Percentiles rank a stretch among this genome's conserved stretches.
Conservation (phyloP, 30 jellyfish, hydroid and myxozoan species). For the Aurelia aurita region DNA sequence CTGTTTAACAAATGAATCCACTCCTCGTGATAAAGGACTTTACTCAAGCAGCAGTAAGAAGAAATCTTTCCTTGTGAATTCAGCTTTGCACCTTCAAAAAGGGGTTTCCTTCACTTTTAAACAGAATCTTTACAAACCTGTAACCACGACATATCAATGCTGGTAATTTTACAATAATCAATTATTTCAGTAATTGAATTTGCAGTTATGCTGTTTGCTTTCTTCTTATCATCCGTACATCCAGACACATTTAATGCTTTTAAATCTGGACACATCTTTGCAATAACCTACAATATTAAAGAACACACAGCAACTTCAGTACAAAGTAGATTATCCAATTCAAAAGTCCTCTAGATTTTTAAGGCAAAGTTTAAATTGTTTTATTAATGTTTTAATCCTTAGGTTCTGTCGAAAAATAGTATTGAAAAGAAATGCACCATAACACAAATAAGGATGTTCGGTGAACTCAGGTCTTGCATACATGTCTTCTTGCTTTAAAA, state of each 20-base stretch:
- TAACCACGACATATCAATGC: slow-evolving; percentile 61
- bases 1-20: too few relatives aligned
- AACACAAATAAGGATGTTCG: too few relatives aligned
- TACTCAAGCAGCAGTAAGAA: too few relatives aligned
- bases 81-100: background rate
- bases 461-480: too few relatives aligned
- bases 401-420: too few relatives aligned
- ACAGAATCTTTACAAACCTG: slow-evolving; percentile 20
- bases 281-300: slow-evolving; percentile 31
- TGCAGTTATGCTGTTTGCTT: slow-evolving; percentile 29
- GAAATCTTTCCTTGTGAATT: too few relatives aligned
- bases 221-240: slow-evolving; percentile 15
- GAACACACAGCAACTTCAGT: background rate
- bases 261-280: slow-evolving; percentile 44
- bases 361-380: too few relatives aligned
- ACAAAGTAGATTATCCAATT: background rate
- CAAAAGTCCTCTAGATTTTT: background rate
- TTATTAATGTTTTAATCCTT: too few relatives aligned
- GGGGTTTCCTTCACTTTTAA: background rate
- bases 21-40: too few relatives aligned
- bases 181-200: slow-evolving; percentile 28
- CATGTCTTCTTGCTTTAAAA: too few relatives aligned
- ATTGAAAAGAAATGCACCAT: too few relatives aligned
- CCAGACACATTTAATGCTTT: slow-evolving; percentile 33
- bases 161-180: slow-evolving; percentile 26